phyloP scores from a whole-genome alignment of 1,140 invertebrate species.

The Leptopilina clavipes region DNA sequence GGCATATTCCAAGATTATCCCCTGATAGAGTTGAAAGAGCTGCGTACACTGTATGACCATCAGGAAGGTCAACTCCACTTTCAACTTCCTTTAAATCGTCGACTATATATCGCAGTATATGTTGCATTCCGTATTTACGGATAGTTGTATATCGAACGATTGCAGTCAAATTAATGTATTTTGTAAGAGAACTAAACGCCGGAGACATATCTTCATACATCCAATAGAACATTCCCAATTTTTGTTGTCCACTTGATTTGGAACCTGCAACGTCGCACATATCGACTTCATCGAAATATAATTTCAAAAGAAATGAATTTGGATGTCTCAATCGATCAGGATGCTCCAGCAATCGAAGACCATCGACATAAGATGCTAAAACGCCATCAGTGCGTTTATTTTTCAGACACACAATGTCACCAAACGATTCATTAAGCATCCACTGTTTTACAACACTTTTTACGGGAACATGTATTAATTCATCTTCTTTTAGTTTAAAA shows the following conservation, averaged over 20 bases:
- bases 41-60: not conserved
- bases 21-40: not conserved
- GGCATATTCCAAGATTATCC: not conserved
- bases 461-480: not conserved
- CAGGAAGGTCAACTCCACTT: not conserved
- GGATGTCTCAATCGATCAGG: not conserved
- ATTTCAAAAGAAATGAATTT: not conserved
- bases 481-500: not conserved
- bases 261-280: not conserved
- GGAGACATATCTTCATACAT: slow-evolving; percentile 4
- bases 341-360: not conserved
- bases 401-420: not conserved
- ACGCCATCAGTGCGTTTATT: not conserved
- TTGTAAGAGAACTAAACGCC: not conserved
- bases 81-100: not conserved
- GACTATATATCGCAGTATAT: not conserved
- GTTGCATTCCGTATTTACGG: not conserved
- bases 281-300: not conserved
- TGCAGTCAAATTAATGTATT: not conserved
- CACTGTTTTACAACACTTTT: not conserved
- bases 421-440: not conserved
- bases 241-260: not conserved
- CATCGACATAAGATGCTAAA: not conserved
- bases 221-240: not conserved
- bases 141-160: not conserved